phyloP scores from a whole-genome alignment of 2,888 invertebrate species.

The Chymomyza amoena region DNA sequence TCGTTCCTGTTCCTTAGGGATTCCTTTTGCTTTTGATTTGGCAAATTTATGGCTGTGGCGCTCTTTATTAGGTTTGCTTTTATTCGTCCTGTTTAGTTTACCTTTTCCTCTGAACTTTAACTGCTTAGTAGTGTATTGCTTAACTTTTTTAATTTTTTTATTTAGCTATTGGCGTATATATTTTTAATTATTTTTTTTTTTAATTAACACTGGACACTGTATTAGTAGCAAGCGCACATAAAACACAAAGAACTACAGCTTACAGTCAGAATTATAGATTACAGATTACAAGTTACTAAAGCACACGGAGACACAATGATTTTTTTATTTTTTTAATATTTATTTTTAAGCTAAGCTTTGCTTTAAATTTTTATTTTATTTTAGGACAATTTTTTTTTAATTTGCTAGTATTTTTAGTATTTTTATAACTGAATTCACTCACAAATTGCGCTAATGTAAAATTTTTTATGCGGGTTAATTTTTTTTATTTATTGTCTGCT shows the following conservation, averaged over 20 bases:
- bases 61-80: not conserved
- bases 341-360: slow-evolving; percentile 31
- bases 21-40: not conserved
- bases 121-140: not conserved
- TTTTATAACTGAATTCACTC: slow-evolving; percentile 30
- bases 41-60: too few species aligned
- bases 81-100: slow-evolving; percentile 3
- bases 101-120: not conserved
- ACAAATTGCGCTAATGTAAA: slow-evolving; percentile 29
- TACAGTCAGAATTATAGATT: not conserved
- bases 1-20: slow-evolving; percentile 15
- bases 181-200: slow-evolving; percentile 21
- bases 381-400: not conserved
- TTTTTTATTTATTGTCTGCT: slow-evolving; percentile 31
- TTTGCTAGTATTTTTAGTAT: slow-evolving; percentile 4
- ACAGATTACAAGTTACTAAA: slow-evolving; percentile 17
- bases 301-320: slow-evolving; percentile 39
- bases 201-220: slow-evolving; percentile 29
- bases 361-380: slow-evolving; percentile 7
- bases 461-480: not conserved
- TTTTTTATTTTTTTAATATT: slow-evolving; percentile 20
- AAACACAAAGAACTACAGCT: slow-evolving; percentile 23
- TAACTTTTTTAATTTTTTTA: not conserved
- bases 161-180: slow-evolving; percentile 9
- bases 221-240: slow-evolving; percentile 24